phyloP scores from a whole-genome alignment of 2,888 invertebrate genomes.

The Drosophila prolongata region DNA sequence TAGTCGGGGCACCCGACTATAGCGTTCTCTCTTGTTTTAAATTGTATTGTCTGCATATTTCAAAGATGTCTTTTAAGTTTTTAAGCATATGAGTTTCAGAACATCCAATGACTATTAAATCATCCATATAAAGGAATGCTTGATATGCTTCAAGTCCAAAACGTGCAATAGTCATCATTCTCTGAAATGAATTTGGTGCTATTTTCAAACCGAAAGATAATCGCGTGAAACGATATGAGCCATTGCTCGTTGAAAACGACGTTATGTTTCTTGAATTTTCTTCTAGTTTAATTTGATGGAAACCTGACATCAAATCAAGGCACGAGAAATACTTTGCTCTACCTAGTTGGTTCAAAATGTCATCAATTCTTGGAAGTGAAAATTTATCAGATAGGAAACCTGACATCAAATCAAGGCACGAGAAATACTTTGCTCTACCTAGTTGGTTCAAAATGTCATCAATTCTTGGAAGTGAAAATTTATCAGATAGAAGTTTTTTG shows the following conservation, averaged over 20 bases:
- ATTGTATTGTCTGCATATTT: too few relatives aligned
- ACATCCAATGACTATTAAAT: neutral
- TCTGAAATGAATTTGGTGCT: neutral
- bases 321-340: neutral
- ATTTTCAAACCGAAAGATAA: neutral
- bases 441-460: too few relatives aligned
- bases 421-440: too few relatives aligned
- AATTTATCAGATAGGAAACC: too few relatives aligned
- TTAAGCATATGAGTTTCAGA: neutral
- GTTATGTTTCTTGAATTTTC: neutral
- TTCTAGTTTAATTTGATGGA: neutral
- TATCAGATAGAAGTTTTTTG: too few relatives aligned
- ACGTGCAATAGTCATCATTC: neutral
- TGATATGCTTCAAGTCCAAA: neutral
- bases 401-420: too few relatives aligned
- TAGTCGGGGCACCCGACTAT: too few relatives aligned
- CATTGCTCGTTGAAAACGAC: neutral
- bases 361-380: too few relatives aligned
- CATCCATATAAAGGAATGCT: conserved; percentile 1
- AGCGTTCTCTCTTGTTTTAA: too few relatives aligned
- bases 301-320: neutral
- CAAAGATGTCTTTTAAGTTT: neutral
- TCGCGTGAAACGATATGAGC: neutral
- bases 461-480: too few relatives aligned
- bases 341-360: neutral